phyloP scores from a whole-genome alignment of 2,113 vertebrate genomes.

The Syrmaticus mikado region DNA sequence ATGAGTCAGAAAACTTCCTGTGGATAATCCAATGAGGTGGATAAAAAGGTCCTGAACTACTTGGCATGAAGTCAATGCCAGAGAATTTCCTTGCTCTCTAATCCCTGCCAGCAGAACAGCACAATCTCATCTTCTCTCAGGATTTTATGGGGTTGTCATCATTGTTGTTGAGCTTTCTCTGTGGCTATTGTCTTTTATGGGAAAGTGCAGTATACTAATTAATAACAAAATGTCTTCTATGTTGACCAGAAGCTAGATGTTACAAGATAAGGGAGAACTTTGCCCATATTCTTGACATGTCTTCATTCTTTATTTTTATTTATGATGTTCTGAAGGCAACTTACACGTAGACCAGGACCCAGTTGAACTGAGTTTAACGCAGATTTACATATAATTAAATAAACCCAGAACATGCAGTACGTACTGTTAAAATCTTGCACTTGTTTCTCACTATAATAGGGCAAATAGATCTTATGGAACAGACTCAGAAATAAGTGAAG shows the following conservation, averaged over 20 bases:
- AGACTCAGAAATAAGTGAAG: neutral
- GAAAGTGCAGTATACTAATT: neutral
- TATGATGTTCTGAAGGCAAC: neutral
- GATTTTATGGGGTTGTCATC: neutral
- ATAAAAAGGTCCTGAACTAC: constrained; percentile 71
- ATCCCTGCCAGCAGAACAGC: neutral
- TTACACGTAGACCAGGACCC: neutral
- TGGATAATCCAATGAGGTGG: constrained; percentile 73
- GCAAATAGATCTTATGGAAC: fast-evolving
- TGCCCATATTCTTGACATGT: neutral
- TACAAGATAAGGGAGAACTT: neutral
- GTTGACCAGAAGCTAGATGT: neutral
- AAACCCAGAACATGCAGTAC: neutral
- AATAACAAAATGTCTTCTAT: neutral
- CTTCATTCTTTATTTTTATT: neutral
- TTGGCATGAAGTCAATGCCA: constrained; percentile 34
- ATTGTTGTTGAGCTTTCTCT: neutral
- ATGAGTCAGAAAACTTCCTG: constrained; percentile 68
- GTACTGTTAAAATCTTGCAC: neutral
- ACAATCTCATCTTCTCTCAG: neutral
- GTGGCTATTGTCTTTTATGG: neutral
- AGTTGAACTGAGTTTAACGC: neutral
- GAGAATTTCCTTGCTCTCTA: constrained; percentile 16
- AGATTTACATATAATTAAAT: neutral
- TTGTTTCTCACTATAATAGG: neutral